phyloP scores from a whole-genome alignment of 2,888 invertebrate species.

The Blera fallax region DNA sequence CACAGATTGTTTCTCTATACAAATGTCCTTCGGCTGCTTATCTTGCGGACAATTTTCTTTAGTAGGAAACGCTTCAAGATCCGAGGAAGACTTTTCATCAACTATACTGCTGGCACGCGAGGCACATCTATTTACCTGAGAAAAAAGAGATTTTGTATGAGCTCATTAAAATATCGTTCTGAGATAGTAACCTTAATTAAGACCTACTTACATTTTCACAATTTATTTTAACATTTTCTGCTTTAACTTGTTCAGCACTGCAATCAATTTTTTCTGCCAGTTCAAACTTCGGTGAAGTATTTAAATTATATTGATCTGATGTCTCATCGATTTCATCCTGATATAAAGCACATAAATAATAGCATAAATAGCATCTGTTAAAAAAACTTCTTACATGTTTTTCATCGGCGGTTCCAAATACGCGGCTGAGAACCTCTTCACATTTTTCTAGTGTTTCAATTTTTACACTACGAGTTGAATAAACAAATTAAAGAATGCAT shows the following conservation, averaged over 20 bases:
- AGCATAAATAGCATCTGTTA: neutral
- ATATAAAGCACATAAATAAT: neutral
- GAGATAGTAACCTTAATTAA: neutral
- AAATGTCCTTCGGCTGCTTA: neutral
- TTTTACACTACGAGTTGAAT: constrained; percentile 41
- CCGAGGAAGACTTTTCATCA: neutral
- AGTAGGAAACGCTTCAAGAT: too few relatives aligned
- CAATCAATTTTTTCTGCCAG: neutral
- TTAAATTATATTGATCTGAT: neutral
- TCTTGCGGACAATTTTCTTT: neutral
- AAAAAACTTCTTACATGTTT: constrained; percentile 34
- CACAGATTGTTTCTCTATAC: neutral
- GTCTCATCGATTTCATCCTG: constrained; percentile 2
- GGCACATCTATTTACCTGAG: constrained; percentile 35
- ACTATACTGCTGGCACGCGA: neutral
- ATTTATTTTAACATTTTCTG: neutral
- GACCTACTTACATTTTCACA: constrained; percentile 18
- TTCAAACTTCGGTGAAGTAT: neutral
- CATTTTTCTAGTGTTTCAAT: constrained; percentile 60
- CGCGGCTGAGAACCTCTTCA: constrained; percentile 64
- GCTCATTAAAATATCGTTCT: neutral
- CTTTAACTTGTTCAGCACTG: neutral
- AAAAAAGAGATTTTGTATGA: neutral
- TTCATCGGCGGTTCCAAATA: constrained; percentile 43
- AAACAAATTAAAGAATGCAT: neutral